These are phyloP conservation scores for Drosophila seguyi DNA, from an alignment of 1,140 invertebrate species.

Conservation along the genomic window DNA sequence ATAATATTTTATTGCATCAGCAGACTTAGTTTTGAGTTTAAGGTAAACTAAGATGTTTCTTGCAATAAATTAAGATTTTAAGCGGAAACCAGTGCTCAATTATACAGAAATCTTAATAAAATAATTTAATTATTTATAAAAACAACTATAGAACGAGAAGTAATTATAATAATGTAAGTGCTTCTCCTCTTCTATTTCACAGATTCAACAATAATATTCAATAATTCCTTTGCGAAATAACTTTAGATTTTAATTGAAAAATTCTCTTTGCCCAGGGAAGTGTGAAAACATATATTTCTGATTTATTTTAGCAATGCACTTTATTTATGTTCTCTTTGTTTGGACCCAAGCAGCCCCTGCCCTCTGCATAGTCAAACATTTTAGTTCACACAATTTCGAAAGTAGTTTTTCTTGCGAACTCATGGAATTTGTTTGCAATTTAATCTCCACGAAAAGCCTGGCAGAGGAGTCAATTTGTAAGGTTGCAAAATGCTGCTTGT, in stretches of 20 bases:
- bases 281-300: constrained; percentile 31
- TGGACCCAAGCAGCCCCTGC: neutral
- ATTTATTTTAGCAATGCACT: constrained; percentile 20
- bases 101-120: neutral
- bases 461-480: constrained; percentile 16
- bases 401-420: constrained; percentile 19
- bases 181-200: too few species aligned
- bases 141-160: too few species aligned
- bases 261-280: neutral
- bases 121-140: neutral
- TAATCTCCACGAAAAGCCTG: constrained; percentile 12
- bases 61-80: constrained; percentile 5
- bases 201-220: neutral
- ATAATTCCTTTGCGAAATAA: neutral
- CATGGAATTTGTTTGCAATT: constrained; percentile 20
- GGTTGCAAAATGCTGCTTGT: constrained; percentile 8
- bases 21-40: constrained; percentile 14
- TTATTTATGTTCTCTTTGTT: constrained; percentile 33
- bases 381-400: constrained; percentile 12
- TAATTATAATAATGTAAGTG: neutral
- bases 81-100: neutral
- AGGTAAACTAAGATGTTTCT: constrained; percentile 13
- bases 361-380: constrained; percentile 7
- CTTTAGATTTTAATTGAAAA: constrained; percentile 31
- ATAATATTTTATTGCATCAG: constrained; percentile 30